Percentiles rank a stretch among this genome's conserved stretches.
Conservation (phyloP, 2,113 vertebrate genomes). For the Nannospalax galili region DNA sequence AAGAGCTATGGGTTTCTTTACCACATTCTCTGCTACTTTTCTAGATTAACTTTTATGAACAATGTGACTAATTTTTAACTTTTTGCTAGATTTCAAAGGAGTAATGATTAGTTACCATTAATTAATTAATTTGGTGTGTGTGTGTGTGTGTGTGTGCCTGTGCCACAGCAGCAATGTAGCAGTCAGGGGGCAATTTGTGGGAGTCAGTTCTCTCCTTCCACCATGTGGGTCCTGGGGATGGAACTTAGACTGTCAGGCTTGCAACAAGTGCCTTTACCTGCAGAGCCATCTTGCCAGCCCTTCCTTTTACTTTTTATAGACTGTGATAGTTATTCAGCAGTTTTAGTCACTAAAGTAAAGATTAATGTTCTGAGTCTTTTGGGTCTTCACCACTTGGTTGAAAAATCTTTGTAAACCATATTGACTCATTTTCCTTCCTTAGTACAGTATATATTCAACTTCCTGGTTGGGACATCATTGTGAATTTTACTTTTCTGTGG, state of each 20-base stretch:
- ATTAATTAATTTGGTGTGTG: too few species aligned
- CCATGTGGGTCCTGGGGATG: too few species aligned
- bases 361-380: constrained; percentile 27
- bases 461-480: background rate
- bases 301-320: constrained; percentile 16
- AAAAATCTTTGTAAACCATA: constrained; percentile 22
- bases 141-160: background rate
- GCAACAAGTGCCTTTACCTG: background rate
- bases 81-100: constrained; percentile 2
- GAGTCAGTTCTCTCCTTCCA: too few species aligned
- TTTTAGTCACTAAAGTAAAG: constrained; percentile 2
- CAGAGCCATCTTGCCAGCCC: background rate
- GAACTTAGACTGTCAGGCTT: too few species aligned
- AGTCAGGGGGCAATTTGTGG: too few species aligned
- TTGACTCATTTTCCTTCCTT: background rate
- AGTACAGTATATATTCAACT: background rate
- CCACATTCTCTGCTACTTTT: background rate
- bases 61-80: background rate
- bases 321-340: background rate
- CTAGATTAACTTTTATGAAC: constrained; percentile 3
- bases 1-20: background rate
- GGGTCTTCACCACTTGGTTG: background rate
- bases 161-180: too few species aligned
- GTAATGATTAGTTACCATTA: background rate
- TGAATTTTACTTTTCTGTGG: background rate